Conservation (phyloP, 2,797 vertebrate species). For the Acipenser transmontanus region DNA sequence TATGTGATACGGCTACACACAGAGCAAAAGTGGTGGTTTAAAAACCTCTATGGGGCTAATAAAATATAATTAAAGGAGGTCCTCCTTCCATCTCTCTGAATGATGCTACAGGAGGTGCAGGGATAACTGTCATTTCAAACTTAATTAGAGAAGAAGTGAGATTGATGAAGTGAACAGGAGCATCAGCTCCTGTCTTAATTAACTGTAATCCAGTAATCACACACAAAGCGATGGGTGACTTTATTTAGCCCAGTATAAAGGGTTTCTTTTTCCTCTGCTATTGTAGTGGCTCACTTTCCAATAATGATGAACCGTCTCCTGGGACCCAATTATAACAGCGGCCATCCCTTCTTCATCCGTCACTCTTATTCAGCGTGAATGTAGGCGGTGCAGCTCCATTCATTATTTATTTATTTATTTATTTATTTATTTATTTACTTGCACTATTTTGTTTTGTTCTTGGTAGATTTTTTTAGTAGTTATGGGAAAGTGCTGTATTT, state of each 20-base stretch:
- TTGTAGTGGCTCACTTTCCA: constrained; percentile 54
- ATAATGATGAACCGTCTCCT: constrained; percentile 74
- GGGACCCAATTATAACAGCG: constrained; percentile 67
- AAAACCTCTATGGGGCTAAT: too few species aligned
- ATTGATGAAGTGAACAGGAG: constrained; percentile 59
- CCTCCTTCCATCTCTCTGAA: constrained; percentile 22
- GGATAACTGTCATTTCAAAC: constrained; percentile 56
- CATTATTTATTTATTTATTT: too few species aligned
- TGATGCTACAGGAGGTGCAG: constrained; percentile 37
- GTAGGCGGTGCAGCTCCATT: neutral
- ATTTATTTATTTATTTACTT: too few species aligned
- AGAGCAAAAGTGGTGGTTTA: too few species aligned
- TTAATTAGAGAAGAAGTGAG: constrained; percentile 60
- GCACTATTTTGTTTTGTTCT: too few species aligned
- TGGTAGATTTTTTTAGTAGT: too few species aligned
- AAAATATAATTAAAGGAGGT: too few species aligned
- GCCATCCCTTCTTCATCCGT: neutral
- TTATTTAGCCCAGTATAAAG: constrained; percentile 32
- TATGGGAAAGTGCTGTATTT: too few species aligned
- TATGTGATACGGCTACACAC: too few species aligned
- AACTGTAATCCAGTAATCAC: constrained; percentile 57
- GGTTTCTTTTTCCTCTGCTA: constrained; percentile 39
- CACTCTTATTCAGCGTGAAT: neutral
- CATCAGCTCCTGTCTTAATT: constrained; percentile 67
- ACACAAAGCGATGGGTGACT: constrained; percentile 40